These are phyloP conservation scores for Ecdyonurus torrentis DNA, from an alignment of 2,888 invertebrate species.

Conservation along the genomic window DNA sequence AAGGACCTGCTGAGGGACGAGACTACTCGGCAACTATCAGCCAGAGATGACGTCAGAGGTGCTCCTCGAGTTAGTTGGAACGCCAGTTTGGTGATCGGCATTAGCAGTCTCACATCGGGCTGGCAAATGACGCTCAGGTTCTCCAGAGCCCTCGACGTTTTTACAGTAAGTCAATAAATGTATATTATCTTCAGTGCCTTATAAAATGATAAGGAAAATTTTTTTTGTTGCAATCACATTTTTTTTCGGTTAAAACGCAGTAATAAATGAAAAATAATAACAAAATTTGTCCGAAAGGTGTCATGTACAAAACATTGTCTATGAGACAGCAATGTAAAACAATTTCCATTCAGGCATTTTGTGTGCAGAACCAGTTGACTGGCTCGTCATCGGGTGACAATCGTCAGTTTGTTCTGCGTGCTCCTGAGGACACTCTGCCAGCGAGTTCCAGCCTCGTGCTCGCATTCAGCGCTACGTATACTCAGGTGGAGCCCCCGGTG, in stretches of 20 bases:
- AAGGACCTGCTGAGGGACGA: no score
- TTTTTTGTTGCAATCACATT: no score
- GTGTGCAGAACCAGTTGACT: neutral
- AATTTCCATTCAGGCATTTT: neutral
- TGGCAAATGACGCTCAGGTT: slow-evolving; percentile 1
- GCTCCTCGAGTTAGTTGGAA: neutral
- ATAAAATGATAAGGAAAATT: no score
- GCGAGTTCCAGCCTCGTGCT: neutral
- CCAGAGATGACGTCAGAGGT: no score
- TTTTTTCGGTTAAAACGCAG: no score
- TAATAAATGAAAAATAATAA: no score
- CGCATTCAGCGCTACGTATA: neutral
- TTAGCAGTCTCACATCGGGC: neutral
- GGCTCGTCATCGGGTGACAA: neutral
- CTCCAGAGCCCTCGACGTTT: neutral
- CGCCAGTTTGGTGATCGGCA: neutral
- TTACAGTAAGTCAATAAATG: neutral
- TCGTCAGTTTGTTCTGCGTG: neutral
- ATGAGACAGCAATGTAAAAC: no score
- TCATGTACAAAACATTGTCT: no score
- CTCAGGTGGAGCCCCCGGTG: neutral
- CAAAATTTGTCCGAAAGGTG: no score
- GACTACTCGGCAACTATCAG: no score
- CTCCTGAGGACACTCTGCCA: neutral
- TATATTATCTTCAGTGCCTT: no score